Evolutionary conservation across 2,888 invertebrate species (phyloP), one percentile per base, ranked within the genome.

Genomic region (Clanis bilineata): DNA sequence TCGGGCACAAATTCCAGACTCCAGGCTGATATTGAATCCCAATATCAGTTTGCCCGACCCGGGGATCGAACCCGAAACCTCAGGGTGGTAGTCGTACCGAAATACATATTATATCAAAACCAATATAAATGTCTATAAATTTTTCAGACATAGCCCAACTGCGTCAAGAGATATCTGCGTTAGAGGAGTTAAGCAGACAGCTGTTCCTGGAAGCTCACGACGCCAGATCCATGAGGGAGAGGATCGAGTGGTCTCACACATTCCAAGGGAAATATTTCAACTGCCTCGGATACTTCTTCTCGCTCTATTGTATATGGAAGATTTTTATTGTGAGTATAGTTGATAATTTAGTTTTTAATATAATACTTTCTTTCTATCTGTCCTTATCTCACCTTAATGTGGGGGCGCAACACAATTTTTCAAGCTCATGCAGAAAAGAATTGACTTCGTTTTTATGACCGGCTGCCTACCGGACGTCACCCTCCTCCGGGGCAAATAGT

Each of bases 211-310:
- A 99, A 85, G 95, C 97, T 0, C 98, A 98, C 68, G 98, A 98
- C 75, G 94, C 98, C 56, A 95, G 97, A 66, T 97, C 96, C 69
- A 97, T 97, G 94, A 93, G 98, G 76, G 98, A 98, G 82, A 94
- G 97, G 66, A 95, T 98, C 44, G 96, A 97, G 72, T 99, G 99
- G 97, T 97, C 98, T 0, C 96, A 95, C 71, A 99, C 99, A 0
- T 96, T 98, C 93, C 97, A 98, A 84, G 99, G 99, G 71, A 97
- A 96, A 90, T 99, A 99, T 87, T 99, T 99, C 86, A 99, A 99
- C 91, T 97, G 98, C 69, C 92, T 99, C 2, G 99, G 99, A 0
- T 98, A 99, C 79, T 99, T 99, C 87, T 99, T 99, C 92, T 99
- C 99, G 1, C 90, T 98, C 0, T 99, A 99, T 80, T 99, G 99